Evolutionary conservation across 2,888 invertebrate genomes (phyloP), one percentile per base, ranked within the genome.

Genomic region (Hemicrepidius hirtus): DNA sequence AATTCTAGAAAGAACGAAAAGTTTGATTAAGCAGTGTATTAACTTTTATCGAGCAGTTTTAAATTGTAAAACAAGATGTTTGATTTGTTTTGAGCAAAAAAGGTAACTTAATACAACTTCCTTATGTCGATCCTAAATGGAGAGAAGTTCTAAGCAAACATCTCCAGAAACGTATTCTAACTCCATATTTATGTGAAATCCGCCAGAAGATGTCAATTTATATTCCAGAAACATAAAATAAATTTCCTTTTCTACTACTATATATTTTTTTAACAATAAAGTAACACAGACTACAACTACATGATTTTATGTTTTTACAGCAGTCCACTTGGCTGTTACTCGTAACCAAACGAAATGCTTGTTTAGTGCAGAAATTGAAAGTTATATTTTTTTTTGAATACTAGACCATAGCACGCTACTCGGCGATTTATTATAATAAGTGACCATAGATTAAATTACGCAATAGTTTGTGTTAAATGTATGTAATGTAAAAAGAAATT

Each of bases 371-470:
- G 37, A 64, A 62, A 64, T 49, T 50, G 64, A 64, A 64, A 64
- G 64, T 64, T 20, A 12, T 10, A 32, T 10, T 49, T 62, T 49
- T 62, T 62, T 64, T 64, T 49, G 64, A 18, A 64, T 64, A 64
- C 32, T 64, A 24, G 64, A 64, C 49, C 64, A 64, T 64, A 49
- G n/a, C n/a, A 64, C 64, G 49, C 24, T 18, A 20, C 44, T 21
- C 13, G 6, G 41, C 13, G 60, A 13, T 44, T 44, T 44, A 60
- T 60, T 20, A 13, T 60, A 60, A 57, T 57, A 57, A 57, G 13
- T 20, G 35, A 28, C 16, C 24, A 40, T 41, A 40, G 20, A 60
- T 60, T 60, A 40, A 37, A 37, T 60, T 60, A 44, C 28, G n/a
- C 44, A 60, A 60, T 20, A 0, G 4, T 37, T 9, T 28, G 49